Evolutionary conservation across 1,140 invertebrate species (phyloP).

Genomic region (Euglossa dilemma): DNA sequence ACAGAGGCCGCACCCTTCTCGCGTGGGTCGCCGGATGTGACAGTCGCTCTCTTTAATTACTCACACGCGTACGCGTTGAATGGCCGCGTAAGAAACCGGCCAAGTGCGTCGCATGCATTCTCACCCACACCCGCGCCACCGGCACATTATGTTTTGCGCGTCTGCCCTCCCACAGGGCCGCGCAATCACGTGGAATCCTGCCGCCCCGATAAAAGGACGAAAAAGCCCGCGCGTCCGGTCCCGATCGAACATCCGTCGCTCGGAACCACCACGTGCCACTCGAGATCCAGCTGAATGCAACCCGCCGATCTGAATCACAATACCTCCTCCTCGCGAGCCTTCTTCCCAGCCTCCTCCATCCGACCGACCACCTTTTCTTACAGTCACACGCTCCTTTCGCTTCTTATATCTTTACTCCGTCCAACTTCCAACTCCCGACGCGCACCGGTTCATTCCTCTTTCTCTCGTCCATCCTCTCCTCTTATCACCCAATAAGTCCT

Average conservation of each 20-base stretch:
- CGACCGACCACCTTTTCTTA: neutral
- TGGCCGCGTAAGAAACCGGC: constrained; percentile 61
- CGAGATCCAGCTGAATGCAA: constrained; percentile 11
- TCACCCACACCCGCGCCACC: constrained; percentile 50
- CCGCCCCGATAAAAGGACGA: constrained; percentile 57
- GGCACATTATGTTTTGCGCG: constrained; percentile 67
- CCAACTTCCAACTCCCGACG: too few relatives aligned
- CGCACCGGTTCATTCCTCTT: too few relatives aligned
- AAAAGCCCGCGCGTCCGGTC: constrained; percentile 41
- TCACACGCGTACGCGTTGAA: constrained; percentile 75
- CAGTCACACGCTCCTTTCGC: neutral
- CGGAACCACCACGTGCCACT: constrained; percentile 16
- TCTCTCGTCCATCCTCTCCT: too few relatives aligned
- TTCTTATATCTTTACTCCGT: too few relatives aligned
- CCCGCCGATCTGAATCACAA: constrained; percentile 35
- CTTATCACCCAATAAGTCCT: too few relatives aligned
- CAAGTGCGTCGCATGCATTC: constrained; percentile 56
- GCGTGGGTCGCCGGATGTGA: constrained; percentile 83
- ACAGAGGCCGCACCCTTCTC: constrained; percentile 79
- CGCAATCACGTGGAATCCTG: constrained; percentile 60
- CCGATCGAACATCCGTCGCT: constrained; percentile 40
- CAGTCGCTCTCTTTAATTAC: constrained; percentile 83
- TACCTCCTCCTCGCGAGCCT: neutral
- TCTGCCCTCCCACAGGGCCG: constrained; percentile 68
- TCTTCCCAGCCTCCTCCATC: too few relatives aligned